Conservation (phyloP, 2,888 invertebrate genomes). For the Matsumyia berberina region DNA sequence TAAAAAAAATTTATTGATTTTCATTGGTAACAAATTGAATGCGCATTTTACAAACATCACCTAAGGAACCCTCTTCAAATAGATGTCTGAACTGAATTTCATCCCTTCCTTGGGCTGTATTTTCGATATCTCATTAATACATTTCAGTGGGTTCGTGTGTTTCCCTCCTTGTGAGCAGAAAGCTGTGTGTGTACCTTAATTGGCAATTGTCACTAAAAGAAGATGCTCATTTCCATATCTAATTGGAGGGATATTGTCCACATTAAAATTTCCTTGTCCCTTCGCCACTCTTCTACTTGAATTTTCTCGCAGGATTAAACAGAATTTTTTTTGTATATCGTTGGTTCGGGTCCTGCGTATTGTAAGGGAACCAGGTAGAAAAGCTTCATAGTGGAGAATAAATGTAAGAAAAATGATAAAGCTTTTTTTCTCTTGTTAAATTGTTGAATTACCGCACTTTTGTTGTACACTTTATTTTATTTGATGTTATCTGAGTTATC, state of each 20-base stretch:
- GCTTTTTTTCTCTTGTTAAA: conserved; percentile 17
- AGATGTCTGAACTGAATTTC: conserved; percentile 24
- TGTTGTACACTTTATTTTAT: background rate
- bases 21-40: conserved; percentile 54
- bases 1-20: conserved; percentile 63
- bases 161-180: conserved; percentile 10
- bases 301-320: conserved; percentile 35
- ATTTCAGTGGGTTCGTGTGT: conserved; percentile 45
- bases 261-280: conserved; percentile 41
- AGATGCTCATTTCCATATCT: conserved; percentile 67
- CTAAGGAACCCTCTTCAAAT: conserved; percentile 36
- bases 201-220: conserved; percentile 59
- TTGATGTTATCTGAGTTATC: background rate
- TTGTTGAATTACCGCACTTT: conserved; percentile 1
- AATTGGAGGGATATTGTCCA: conserved; percentile 66
- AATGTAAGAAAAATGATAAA: background rate
- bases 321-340: conserved; percentile 14
- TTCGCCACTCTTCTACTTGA: conserved; percentile 21
- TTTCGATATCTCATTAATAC: conserved; percentile 54
- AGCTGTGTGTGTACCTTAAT: conserved; percentile 57
- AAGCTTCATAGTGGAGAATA: conserved; percentile 28
- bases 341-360: conserved; percentile 53
- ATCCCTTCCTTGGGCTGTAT: conserved; percentile 30
- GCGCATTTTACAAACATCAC: conserved; percentile 53
- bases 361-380: conserved; percentile 25